phyloP scores from a whole-genome alignment of 1,140 invertebrate genomes.

The Leptestheria dahalacensis region DNA sequence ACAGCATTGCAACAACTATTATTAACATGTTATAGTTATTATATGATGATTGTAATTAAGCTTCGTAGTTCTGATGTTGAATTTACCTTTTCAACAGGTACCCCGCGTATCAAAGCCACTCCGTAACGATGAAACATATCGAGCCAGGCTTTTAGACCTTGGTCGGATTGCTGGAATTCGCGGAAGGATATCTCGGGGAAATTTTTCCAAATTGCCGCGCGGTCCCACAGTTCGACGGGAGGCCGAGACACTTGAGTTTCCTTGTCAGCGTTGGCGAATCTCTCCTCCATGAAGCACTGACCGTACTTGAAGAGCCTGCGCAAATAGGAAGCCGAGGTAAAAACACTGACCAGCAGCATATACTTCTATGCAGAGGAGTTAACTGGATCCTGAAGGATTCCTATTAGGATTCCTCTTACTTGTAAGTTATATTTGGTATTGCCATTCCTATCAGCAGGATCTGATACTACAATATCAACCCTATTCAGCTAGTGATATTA shows the following conservation, averaged over 20 bases:
- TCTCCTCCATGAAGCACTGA: constrained; percentile 27
- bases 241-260: constrained; percentile 20
- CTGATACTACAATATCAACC: too few relatives aligned
- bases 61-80: neutral
- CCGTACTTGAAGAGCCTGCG: constrained; percentile 28
- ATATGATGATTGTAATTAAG: too few relatives aligned
- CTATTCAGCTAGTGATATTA: too few relatives aligned
- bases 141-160: constrained; percentile 25
- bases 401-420: too few relatives aligned
- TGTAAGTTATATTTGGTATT: too few relatives aligned
- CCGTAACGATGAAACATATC: constrained; percentile 28
- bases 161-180: constrained; percentile 27
- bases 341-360: too few relatives aligned
- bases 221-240: constrained; percentile 25
- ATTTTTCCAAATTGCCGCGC: constrained; percentile 23
- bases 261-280: constrained; percentile 21
- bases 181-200: constrained; percentile 27
- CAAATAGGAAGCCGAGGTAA: too few relatives aligned
- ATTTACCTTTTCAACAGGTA: constrained; percentile 20
- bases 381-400: too few relatives aligned
- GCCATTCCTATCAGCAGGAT: too few relatives aligned
- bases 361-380: too few relatives aligned
- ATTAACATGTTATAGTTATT: too few relatives aligned
- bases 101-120: constrained; percentile 24
- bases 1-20: too few relatives aligned